Evolutionary conservation across 2,797 vertebrate species (phyloP).

Genomic region (Microhierax caerulescens): DNA sequence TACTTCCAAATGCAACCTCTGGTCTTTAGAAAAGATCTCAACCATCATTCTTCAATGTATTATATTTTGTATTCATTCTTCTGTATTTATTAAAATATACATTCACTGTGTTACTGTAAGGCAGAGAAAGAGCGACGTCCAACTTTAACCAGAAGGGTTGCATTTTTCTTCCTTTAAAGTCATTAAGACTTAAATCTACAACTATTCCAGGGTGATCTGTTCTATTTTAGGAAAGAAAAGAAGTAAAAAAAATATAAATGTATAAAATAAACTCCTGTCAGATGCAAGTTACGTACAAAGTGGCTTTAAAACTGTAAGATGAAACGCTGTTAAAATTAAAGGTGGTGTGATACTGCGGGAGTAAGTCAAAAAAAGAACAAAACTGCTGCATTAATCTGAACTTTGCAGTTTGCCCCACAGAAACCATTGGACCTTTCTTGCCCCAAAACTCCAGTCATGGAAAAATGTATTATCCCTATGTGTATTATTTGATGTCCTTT

Average conservation of each 20-base stretch:
- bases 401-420: neutral
- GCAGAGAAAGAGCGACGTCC: neutral
- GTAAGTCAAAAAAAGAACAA: neutral
- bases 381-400: neutral
- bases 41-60: neutral
- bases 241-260: neutral
- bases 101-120: neutral
- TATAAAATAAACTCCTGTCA: neutral
- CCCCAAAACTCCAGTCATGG: neutral
- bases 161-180: conserved; percentile 34
- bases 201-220: neutral
- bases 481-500: neutral
- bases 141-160: neutral
- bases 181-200: neutral
- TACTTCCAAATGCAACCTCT: neutral
- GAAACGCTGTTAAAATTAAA: neutral
- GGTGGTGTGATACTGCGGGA: neutral
- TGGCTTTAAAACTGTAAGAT: neutral
- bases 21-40: neutral
- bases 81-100: neutral
- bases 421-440: neutral
- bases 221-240: conserved; percentile 30
- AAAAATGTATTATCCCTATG: neutral
- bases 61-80: neutral
- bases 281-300: neutral